A percentile compares a stretch with the other conserved stretches of the same genome.
These are phyloP conservation scores for Eulemur rufifrons DNA, from an alignment of 2,113 vertebrate species.

Conservation along the genomic window DNA sequence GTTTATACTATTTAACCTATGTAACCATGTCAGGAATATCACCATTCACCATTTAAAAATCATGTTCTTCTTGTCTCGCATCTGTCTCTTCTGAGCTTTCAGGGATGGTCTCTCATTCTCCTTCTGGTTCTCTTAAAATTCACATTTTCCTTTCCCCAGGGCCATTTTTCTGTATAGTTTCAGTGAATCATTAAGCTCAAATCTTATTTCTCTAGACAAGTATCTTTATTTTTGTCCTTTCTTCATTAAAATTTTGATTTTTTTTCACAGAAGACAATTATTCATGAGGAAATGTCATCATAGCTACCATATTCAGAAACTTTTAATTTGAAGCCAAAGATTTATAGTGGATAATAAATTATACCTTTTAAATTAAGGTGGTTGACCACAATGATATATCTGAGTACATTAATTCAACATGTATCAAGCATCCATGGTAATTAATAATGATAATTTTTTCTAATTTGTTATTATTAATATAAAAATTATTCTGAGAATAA, in stretches of 20 bases:
- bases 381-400: not conserved
- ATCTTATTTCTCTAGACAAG: not conserved
- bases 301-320: not conserved
- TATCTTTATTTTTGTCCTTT: slow-evolving; percentile 26
- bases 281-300: slow-evolving; percentile 3
- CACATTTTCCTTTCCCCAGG: not conserved
- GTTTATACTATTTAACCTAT: not conserved
- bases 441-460: slow-evolving; percentile 26
- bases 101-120: not conserved
- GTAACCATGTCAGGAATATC: not conserved
- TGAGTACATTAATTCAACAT: not conserved
- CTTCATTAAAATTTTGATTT: slow-evolving; percentile 38
- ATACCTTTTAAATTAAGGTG: not conserved
- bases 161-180: not conserved
- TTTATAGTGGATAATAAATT: not conserved
- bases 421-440: not conserved
- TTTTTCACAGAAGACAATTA: slow-evolving; percentile 19
- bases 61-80: not conserved
- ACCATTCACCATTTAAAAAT: not conserved
- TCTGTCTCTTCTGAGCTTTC: not conserved
- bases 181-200: not conserved
- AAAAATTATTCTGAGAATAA: slow-evolving; percentile 23
- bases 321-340: slow-evolving; percentile 49
- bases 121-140: not conserved
- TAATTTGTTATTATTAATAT: slow-evolving; percentile 16